Conservation (phyloP, 2,888 invertebrate genomes). For the Aphodius sticticus region DNA sequence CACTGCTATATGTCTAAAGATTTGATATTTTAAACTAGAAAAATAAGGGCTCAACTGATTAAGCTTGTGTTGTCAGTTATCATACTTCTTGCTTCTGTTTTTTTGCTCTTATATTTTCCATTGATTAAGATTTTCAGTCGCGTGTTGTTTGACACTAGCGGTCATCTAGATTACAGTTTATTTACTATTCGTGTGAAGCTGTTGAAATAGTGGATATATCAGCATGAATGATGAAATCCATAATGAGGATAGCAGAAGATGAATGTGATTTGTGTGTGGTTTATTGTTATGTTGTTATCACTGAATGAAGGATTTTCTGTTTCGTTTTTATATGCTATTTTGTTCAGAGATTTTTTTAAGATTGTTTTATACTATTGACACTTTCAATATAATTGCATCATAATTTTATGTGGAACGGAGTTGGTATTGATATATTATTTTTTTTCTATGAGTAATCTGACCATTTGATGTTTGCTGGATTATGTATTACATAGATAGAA, state of each 20-base stretch:
- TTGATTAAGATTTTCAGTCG: neutral
- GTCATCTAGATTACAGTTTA: neutral
- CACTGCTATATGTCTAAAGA: too few species aligned
- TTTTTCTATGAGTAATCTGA: too few species aligned
- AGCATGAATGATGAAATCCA: neutral
- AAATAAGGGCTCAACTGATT: too few species aligned
- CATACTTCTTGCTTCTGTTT: neutral
- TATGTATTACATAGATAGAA: too few species aligned
- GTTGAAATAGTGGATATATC: neutral
- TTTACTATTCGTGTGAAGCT: neutral
- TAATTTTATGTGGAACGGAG: too few species aligned
- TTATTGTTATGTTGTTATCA: neutral
- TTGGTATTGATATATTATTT: too few species aligned
- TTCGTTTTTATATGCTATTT: neutral
- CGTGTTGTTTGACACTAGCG: neutral
- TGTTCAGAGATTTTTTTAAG: neutral
- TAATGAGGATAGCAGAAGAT: neutral
- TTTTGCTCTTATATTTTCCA: neutral
- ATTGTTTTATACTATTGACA: neutral
- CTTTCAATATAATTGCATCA: too few species aligned
- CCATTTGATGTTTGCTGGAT: too few species aligned
- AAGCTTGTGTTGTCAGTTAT: too few species aligned
- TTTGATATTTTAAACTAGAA: too few species aligned
- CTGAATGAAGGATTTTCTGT: neutral
- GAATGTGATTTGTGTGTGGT: neutral